phyloP scores from a whole-genome alignment of 2,888 invertebrate genomes.

The Pharmacophagus antenor region DNA sequence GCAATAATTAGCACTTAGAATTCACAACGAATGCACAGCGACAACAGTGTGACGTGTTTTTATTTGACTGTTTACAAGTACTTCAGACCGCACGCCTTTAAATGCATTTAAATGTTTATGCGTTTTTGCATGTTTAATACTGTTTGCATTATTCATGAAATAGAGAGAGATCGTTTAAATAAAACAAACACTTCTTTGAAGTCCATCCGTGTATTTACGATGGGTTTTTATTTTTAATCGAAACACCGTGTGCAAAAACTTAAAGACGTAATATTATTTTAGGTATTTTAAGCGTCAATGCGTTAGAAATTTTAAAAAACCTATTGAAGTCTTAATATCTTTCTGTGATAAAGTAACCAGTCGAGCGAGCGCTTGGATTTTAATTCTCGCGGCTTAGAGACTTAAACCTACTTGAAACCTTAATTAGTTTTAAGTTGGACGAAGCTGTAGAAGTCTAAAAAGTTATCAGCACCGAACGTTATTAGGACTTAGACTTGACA shows the following conservation, averaged over 20 bases:
- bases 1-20: conserved; percentile 17
- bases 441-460: background rate
- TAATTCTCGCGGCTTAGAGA: background rate
- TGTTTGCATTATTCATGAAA: conserved; percentile 2
- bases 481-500: background rate
- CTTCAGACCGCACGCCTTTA: background rate
- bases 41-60: conserved; percentile 7
- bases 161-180: background rate
- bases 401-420: too few species aligned
- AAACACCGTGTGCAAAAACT: too few species aligned
- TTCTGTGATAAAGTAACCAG: too few species aligned
- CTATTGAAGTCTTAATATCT: too few species aligned
- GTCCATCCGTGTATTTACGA: background rate
- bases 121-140: background rate
- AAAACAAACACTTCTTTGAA: conserved; percentile 3
- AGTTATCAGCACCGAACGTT: background rate
- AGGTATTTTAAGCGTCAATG: too few species aligned
- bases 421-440: background rate
- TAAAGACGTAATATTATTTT: too few species aligned
- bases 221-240: too few species aligned
- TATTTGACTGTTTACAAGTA: conserved; percentile 3
- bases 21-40: conserved; percentile 3
- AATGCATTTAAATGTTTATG: conserved; percentile 15
- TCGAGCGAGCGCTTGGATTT: background rate
- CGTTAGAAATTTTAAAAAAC: too few species aligned